Evolutionary conservation across 2,113 vertebrate genomes (phyloP).

Genomic region (Uria lomvia): DNA sequence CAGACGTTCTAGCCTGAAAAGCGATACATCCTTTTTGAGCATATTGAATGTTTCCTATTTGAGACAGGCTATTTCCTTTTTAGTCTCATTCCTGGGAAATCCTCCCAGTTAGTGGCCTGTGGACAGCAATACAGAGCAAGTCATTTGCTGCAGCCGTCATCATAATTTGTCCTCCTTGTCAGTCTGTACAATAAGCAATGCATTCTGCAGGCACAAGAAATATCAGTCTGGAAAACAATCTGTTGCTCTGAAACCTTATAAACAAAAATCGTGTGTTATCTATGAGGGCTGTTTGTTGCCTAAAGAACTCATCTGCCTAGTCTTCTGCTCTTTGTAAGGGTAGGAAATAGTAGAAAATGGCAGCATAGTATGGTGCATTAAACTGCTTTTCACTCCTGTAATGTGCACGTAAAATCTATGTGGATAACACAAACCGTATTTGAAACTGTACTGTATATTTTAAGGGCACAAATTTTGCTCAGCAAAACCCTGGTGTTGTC

Average conservation of each 20-base stretch:
- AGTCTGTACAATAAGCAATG: neutral
- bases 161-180: slow-evolving; percentile 4
- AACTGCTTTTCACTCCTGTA: neutral
- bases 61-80: slow-evolving; percentile 5
- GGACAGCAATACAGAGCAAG: neutral
- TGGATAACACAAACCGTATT: neutral
- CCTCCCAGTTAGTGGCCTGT: neutral
- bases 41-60: neutral
- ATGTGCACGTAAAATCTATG: neutral
- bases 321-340: neutral
- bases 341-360: neutral
- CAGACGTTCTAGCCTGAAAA: neutral
- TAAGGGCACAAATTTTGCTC: neutral
- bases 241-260: neutral
- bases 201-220: neutral
- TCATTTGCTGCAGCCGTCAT: neutral
- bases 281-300: neutral
- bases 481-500: neutral
- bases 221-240: neutral
- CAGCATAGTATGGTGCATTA: neutral
- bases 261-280: neutral
- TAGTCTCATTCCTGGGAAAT: neutral
- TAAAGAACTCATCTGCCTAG: neutral
- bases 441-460: neutral
- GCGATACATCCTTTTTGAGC: neutral